A percentile compares a stretch with the other conserved stretches of the same genome.
These are phyloP conservation scores for Peromyscus aztecus DNA, from an alignment of 2,797 vertebrate species.

Conservation along the genomic window DNA sequence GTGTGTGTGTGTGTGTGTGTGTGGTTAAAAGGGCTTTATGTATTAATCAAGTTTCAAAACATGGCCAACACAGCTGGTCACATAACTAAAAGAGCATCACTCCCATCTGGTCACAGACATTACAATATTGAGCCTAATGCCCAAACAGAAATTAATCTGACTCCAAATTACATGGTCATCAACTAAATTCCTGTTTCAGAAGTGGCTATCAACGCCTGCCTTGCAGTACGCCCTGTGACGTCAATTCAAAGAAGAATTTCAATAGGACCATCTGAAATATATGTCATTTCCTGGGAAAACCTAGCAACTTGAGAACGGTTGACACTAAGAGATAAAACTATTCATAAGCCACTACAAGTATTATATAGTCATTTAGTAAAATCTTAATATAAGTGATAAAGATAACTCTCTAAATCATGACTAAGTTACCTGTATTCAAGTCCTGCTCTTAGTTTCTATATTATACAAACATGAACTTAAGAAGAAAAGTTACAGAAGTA, in stretches of 20 bases:
- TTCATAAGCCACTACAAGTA: conserved; percentile 9
- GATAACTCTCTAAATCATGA: not conserved
- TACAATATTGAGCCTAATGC: conserved; percentile 57
- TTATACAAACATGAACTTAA: not conserved
- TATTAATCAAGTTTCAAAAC: conserved; percentile 45
- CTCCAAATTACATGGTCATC: not conserved
- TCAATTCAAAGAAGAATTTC: conserved; percentile 25
- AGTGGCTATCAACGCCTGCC: not conserved
- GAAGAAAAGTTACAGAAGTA: not conserved
- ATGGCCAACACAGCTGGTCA: conserved; percentile 50
- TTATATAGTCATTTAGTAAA: conserved; percentile 5
- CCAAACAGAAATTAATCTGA: conserved; percentile 67
- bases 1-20: not conserved
- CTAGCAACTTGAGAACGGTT: not conserved
- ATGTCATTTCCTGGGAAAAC: not conserved
- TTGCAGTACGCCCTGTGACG: not conserved
- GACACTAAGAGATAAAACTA: not conserved
- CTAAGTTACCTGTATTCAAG: not conserved
- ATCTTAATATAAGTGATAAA: conserved; percentile 1
- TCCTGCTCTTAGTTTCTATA: not conserved
- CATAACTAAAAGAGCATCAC: conserved; percentile 43
- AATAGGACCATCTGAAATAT: not conserved
- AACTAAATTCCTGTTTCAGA: conserved; percentile 38
- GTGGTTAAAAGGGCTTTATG: not conserved
- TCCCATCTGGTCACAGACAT: conserved; percentile 65